Evolutionary conservation across 1,140 invertebrate species (phyloP).

Genomic region (Cyrtorhinus lividipennis): DNA sequence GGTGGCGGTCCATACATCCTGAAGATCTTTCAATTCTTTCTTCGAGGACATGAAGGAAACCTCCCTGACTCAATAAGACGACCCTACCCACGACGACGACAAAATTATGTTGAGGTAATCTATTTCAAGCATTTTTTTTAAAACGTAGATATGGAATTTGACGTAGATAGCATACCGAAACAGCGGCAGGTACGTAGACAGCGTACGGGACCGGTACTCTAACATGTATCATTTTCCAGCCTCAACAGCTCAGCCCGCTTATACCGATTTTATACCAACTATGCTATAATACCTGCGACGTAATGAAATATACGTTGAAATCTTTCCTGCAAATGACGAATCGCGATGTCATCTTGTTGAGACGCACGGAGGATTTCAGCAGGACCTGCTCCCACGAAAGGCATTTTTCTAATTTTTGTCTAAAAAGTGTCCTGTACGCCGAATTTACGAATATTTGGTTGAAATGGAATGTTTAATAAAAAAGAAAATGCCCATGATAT

Average conservation of each 20-base stretch:
- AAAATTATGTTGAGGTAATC: no score
- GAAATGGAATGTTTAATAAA: no score
- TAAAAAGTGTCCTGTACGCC: neutral
- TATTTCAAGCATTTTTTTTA: neutral
- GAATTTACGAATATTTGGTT: no score
- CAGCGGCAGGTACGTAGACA: no score
- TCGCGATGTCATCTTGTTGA: neutral
- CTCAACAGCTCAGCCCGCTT: neutral
- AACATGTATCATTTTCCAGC: neutral
- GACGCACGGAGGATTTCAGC: neutral
- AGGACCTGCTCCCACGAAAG: neutral
- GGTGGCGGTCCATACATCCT: no score
- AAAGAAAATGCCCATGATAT: no score
- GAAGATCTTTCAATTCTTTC: no score
- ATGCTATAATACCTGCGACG: neutral
- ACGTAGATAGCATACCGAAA: neutral
- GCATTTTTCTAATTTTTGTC: neutral
- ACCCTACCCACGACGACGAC: no score
- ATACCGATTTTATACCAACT: neutral
- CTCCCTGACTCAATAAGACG: no score
- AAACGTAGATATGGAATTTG: neutral
- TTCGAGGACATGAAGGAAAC: no score
- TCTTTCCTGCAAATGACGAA: neutral
- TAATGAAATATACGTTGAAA: neutral
- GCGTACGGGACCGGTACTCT: neutral